Base-by-base conservation (phyloP, 2,797 vertebrate species). In the Xenops minutus region DNA sequence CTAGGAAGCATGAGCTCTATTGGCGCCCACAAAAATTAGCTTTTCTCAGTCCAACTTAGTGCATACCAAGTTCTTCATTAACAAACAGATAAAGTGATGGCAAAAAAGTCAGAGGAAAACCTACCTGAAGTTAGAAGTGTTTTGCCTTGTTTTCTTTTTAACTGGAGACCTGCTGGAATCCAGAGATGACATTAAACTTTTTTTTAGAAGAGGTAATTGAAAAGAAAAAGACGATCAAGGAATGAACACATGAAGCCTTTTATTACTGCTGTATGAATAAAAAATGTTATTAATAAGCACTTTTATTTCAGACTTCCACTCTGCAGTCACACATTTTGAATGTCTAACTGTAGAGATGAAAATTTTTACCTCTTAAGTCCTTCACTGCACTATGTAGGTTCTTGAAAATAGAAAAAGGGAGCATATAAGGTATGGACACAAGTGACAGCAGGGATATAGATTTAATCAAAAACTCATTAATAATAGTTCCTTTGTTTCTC, bases 281-380 rank as follows among this genome's bases (percentile, higher is more conserved):
- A 94, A 94, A 85, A 59, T 59, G 16, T 74, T 92, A 74, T 93
- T 94, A 95, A 91, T 87, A 93, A 93, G 61, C 52, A 19, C 52
- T 89, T 92, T 92, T 48, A 73, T 93, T 95, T 85, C 74, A 89
- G 59, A 24, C 26, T 92, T 92, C 52, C 14, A 54, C 26, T 87
- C 56, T 10, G 4, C 48, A 71, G 39, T 85, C 78, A 87, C 51
- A 73, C 3, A 32, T 85, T 93, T 85, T 77, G 48, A 93, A 92
- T 79, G 27, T 85, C 73, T 61, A 95, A 91, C 34, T 39, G 89
- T 43, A 37, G 4, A 92, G 69, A 74, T 71, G 32, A 92, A 91
- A 56, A n/a, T 52, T 64, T 91, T 95, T 89, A 61, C 81, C 23
- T 54, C 27, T 3, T 41, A 91, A 87, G n/a, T 74, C 27, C 61